Evolutionary conservation across 1,140 invertebrate genomes (phyloP), one percentile per base, ranked within the genome.

Genomic region (Lithobius niger): DNA sequence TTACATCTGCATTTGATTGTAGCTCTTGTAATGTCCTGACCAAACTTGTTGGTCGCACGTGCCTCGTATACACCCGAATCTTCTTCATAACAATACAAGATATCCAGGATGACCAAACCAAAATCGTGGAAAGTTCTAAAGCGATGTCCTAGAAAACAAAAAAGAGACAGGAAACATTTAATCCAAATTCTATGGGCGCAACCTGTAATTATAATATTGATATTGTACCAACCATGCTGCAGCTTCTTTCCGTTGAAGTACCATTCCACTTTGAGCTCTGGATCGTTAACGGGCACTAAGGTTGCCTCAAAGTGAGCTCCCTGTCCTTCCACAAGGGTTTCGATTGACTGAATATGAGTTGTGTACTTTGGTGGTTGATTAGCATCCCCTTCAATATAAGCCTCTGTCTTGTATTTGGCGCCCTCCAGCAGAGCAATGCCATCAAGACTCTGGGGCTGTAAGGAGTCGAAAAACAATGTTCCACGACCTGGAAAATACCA

Each of bases 111-210:
- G 27, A 97, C 93, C 66, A 95, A 92, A 31, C 76, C 92, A 72
- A 97, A 97, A 67, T 98, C 93, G 67, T 97, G 90, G 82, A 94
- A 92, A 45, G 90, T 95, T 61, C 90, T 81, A 67, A 92, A 97
- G 56, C 92, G 82, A 73, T 96, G 91, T 24, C 92, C 92, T 68
- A 87, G 84, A 69, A 45, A 10, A 57, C 10, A 53, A 59, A n/a
- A 62, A 25, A 45, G 53, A 19, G 3, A 54, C 16, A 48, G 53
- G n/a, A n/a, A n/a, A 2, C 18, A 48, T 18, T 16, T 24, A 25
- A 6, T 1, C 16, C 1, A 47, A 18, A 36, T n/a, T 36, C 10
- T 36, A 36, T 36, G 10, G 31, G n/a, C n/a, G n/a, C 10, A 10
- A 36, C 18, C 31, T n/a, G 18, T 31, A 28, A 40, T 15, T 15